Evolutionary conservation across 2,888 invertebrate genomes (phyloP).

Genomic region (Bellardia pandia): DNA sequence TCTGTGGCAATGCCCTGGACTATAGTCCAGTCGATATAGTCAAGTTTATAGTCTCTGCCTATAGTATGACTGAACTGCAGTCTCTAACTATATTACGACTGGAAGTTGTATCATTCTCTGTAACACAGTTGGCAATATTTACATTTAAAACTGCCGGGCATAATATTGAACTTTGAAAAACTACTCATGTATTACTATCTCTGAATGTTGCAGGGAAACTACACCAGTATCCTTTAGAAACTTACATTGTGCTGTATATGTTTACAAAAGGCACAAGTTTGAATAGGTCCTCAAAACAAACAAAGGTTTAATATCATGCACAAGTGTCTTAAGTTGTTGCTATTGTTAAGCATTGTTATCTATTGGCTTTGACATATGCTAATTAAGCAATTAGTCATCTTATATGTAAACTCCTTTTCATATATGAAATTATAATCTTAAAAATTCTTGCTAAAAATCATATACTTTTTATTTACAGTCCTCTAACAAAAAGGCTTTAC

Average conservation of each 20-base stretch:
- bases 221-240: neutral
- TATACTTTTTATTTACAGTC: slow-evolving; percentile 28
- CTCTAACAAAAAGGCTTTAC: neutral
- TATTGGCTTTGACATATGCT: slow-evolving; percentile 82
- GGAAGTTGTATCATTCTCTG: no score
- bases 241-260: neutral
- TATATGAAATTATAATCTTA: slow-evolving; percentile 44
- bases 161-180: neutral
- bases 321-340: slow-evolving; percentile 54
- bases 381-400: slow-evolving; percentile 84
- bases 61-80: no score
- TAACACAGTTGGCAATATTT: no score
- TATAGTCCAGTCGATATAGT: no score
- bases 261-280: slow-evolving; percentile 74
- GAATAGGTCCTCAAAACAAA: slow-evolving; percentile 54
- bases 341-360: slow-evolving; percentile 76
- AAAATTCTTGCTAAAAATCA: slow-evolving; percentile 35
- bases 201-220: neutral
- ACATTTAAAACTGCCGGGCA: no score
- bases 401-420: slow-evolving; percentile 56
- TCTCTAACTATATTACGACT: no score
- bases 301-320: slow-evolving; percentile 43
- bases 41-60: no score
- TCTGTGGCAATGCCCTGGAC: no score
- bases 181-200: neutral